Evolutionary conservation across 2,797 vertebrate genomes (phyloP), one percentile per base, ranked within the genome.

Genomic region (Anguilla megastoma): DNA sequence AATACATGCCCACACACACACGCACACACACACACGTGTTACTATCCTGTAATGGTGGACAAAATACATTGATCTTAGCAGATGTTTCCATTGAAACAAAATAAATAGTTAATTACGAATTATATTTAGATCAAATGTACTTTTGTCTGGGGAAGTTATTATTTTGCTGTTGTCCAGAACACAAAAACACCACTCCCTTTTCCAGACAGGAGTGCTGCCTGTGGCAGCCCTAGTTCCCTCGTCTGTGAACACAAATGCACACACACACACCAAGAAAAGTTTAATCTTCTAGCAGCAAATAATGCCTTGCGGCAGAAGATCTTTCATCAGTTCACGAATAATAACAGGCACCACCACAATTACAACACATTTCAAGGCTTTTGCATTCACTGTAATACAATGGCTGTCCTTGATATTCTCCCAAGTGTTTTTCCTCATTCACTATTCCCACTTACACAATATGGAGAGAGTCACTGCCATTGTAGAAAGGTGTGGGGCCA

Each of bases 341-440:
- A 71, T 66, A 71, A 71, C 66, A 71, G 66, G 66, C 66, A 71
- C 18, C 66, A 30, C 12, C 66, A 71, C 24, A 71, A 71, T 71
- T 27, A 71, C n/a, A 27, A 9, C 2, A 8, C 66, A 71, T 30
- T 71, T 10, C 9, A 71, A 71, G 27, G n/a, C 27, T 27, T 71
- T 5, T 71, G 66, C 27, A 30, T 71, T 27, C 27, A 10, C 66
- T 71, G 66, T 27, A 12, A 71, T 30, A 71, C 9, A 30, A 12
- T 71, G n/a, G 8, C 66, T n/a, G 27, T 30, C 66, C 66, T 71
- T 71, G 66, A 71, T 9, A 30, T 3, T 71, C 30, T 12, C n/a
- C 27, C 24, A 71, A 27, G 66, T 71, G 66, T 71, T 66, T 66
- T n/a, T 66, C 8, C 30, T 71, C 66, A 71, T 27, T 71, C 9